phyloP scores from a whole-genome alignment of 2,113 vertebrate genomes.

The Poeciliopsis occidentalis region DNA sequence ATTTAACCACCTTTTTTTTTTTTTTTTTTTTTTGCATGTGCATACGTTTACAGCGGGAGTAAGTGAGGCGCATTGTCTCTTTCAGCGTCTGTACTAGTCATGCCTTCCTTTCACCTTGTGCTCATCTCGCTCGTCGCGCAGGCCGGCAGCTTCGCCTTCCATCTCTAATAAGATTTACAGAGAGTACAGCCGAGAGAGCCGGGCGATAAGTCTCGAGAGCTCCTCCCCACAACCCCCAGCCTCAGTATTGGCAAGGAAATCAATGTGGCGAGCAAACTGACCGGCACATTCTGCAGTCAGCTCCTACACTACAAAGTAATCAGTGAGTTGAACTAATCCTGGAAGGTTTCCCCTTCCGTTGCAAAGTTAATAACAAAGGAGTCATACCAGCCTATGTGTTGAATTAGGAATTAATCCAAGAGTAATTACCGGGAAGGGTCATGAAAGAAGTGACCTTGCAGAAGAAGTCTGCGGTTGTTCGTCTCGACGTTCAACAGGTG shows the following conservation, averaged over 20 bases:
- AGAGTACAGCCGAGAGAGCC: constrained; percentile 50
- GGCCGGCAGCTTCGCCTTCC: constrained; percentile 71
- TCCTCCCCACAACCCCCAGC: constrained; percentile 37
- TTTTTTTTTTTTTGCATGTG: too few relatives aligned
- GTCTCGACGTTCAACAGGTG: constrained; percentile 43
- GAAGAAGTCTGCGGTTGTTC: constrained; percentile 26
- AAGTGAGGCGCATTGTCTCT: too few relatives aligned
- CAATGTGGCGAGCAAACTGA: constrained; percentile 89
- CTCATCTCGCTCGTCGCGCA: constrained; percentile 34
- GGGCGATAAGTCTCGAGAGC: constrained; percentile 81
- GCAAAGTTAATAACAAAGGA: constrained; percentile 85
- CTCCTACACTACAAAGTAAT: constrained; percentile 81
- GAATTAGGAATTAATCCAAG: constrained; percentile 88
- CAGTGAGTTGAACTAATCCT: constrained; percentile 87
- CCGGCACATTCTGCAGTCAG: constrained; percentile 81
- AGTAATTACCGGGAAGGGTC: constrained; percentile 81
- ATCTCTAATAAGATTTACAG: constrained; percentile 85
- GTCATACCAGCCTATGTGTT: constrained; percentile 73
- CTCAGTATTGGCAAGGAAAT: constrained; percentile 89
- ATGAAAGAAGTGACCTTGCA: constrained; percentile 73
- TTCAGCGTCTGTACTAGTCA: constrained; percentile 34
- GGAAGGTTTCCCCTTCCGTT: constrained; percentile 70
- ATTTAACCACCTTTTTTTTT: too few relatives aligned
- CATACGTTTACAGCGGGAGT: too few relatives aligned
- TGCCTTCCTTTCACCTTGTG: constrained; percentile 58